These are phyloP conservation scores for Botrylloides violaceus DNA, from an alignment of 23 tunicate species.

Conservation along the genomic window DNA sequence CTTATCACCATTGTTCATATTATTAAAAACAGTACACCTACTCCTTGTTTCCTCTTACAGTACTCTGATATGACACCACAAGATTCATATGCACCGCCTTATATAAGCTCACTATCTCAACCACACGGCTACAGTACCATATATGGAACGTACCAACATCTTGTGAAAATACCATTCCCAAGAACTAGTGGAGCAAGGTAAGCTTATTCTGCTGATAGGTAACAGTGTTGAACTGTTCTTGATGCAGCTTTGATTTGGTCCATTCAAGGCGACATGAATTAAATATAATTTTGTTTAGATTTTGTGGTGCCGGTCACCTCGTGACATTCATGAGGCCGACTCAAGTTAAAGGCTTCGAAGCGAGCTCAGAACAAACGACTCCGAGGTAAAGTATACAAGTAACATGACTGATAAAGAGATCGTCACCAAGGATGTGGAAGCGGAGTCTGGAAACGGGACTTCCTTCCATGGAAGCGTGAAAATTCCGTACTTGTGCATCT, in stretches of 20 bases:
- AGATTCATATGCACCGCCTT: neutral
- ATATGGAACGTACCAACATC: slow-evolving; percentile 24
- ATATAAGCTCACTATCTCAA: neutral
- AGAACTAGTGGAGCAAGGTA: slow-evolving; percentile 86
- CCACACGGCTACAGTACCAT: neutral
- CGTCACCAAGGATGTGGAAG: no score
- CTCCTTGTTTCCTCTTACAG: slow-evolving; percentile 6
- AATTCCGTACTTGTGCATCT: neutral
- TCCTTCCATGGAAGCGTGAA: no score
- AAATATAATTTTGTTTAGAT: no score
- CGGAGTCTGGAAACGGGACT: no score
- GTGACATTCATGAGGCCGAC: slow-evolving; percentile 75
- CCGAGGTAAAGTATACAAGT: slow-evolving; percentile 75
- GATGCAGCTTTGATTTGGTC: no score
- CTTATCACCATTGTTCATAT: no score
- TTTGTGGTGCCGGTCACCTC: slow-evolving; percentile 63
- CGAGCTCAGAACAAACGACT: slow-evolving; percentile 31
- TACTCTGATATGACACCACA: slow-evolving; percentile 10
- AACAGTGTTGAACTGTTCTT: no score
- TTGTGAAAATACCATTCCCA: slow-evolving; percentile 66
- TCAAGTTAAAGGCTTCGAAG: slow-evolving; percentile 70
- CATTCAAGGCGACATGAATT: no score
- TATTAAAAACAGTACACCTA: no score
- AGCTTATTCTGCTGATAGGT: neutral
- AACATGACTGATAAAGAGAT: no score